These are phyloP conservation scores for Micronisus gabar DNA, from an alignment of 2,113 vertebrate species.

Conservation along the genomic window DNA sequence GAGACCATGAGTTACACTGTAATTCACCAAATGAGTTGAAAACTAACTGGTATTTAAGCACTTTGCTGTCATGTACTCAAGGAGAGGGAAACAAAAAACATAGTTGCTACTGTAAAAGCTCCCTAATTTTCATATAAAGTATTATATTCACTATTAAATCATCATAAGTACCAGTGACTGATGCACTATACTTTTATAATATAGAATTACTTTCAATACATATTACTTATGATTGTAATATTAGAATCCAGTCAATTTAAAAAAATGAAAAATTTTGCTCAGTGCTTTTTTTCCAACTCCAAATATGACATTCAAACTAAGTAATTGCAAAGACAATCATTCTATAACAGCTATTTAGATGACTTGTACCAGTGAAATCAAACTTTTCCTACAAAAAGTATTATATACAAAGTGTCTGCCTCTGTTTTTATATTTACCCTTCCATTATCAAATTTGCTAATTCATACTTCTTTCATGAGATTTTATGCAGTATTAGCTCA, in stretches of 20 bases:
- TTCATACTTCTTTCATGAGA: neutral
- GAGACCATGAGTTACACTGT: neutral
- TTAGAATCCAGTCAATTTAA: neutral
- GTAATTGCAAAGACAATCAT: accelerated
- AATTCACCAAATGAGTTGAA: neutral
- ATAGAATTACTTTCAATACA: neutral
- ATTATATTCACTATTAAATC: neutral
- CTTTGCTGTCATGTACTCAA: neutral
- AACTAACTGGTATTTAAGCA: neutral
- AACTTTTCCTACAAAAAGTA: neutral
- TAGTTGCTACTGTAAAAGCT: neutral
- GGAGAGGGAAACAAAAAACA: neutral
- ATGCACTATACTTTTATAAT: neutral
- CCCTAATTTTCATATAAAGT: neutral
- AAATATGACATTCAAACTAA: neutral
- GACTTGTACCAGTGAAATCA: neutral
- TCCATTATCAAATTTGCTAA: neutral
- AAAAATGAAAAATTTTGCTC: neutral
- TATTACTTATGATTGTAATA: neutral
- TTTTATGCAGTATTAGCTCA: neutral
- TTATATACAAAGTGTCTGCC: neutral
- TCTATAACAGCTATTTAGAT: neutral
- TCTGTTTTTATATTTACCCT: neutral
- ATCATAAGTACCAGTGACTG: neutral
- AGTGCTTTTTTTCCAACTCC: neutral